Conservation (phyloP, 1,140 invertebrate species). For the Neotoxoptera formosana region DNA sequence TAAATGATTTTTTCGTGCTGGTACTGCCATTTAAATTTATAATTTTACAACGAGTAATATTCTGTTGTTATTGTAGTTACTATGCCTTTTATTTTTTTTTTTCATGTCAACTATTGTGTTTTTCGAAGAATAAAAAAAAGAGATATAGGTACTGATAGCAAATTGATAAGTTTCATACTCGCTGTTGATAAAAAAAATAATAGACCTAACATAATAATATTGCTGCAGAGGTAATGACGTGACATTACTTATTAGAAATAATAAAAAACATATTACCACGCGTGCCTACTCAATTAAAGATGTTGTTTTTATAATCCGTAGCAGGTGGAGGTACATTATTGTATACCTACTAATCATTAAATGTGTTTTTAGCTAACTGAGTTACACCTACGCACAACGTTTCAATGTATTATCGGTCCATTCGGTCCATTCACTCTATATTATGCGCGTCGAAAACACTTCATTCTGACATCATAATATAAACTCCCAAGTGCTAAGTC, state of each 20-base stretch:
- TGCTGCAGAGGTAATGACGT: background rate
- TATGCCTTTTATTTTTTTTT: background rate
- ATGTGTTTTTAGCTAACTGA: background rate
- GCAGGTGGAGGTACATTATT: background rate
- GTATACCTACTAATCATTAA: too few species aligned
- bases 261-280: background rate
- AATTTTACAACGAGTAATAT: background rate
- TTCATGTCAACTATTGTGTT: background rate
- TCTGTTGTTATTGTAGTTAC: background rate
- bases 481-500: background rate
- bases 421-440: background rate
- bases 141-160: background rate
- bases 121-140: background rate
- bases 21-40: constrained; percentile 1
- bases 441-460: background rate
- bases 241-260: background rate
- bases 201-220: background rate
- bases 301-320: too few species aligned
- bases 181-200: background rate
- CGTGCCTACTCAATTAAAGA: background rate
- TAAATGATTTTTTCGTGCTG: background rate
- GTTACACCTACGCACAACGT: background rate
- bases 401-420: background rate
- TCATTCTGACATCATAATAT: background rate
- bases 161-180: background rate